A percentile compares a stretch with the other conserved stretches of the same genome.
Evolutionary conservation across 2,797 vertebrate species (phyloP).

Genomic region (Sebastes paucispinis): DNA sequence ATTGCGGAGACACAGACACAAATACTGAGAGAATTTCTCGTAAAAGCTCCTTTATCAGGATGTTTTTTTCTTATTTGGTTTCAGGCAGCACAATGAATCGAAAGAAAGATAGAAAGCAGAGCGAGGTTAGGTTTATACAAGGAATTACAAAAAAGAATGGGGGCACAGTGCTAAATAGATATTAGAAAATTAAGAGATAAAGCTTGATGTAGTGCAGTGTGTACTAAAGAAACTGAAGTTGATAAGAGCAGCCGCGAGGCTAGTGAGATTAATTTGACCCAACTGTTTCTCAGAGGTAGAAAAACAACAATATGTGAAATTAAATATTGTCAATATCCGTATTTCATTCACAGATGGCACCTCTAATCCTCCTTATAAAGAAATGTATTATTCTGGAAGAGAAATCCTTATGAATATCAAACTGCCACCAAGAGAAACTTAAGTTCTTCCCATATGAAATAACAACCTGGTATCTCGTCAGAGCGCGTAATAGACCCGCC

Average conservation of each 20-base stretch:
- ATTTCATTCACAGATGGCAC: background rate
- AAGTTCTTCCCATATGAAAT: background rate
- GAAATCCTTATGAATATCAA: background rate
- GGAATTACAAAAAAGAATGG: background rate
- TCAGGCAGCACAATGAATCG: background rate
- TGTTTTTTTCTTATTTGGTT: background rate
- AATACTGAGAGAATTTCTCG: background rate
- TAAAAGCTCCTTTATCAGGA: background rate
- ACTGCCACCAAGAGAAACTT: background rate
- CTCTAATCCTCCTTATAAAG: constrained; percentile 7
- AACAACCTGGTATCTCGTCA: background rate
- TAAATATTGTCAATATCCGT: background rate
- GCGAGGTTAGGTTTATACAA: background rate
- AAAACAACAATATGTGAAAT: constrained; percentile 29
- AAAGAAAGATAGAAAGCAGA: background rate
- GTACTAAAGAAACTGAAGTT: background rate
- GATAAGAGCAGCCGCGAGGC: constrained; percentile 1
- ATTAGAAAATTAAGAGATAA: constrained; percentile 11
- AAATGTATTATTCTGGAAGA: constrained; percentile 3
- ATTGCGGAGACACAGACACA: background rate
- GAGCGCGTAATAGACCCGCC: too few relatives aligned
- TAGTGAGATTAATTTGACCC: constrained; percentile 3
- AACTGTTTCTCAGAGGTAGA: background rate
- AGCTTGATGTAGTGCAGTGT: background rate
- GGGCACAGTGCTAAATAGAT: background rate